Conservation (phyloP, 2,888 invertebrate genomes). For the Polydrusus tereticollis region DNA sequence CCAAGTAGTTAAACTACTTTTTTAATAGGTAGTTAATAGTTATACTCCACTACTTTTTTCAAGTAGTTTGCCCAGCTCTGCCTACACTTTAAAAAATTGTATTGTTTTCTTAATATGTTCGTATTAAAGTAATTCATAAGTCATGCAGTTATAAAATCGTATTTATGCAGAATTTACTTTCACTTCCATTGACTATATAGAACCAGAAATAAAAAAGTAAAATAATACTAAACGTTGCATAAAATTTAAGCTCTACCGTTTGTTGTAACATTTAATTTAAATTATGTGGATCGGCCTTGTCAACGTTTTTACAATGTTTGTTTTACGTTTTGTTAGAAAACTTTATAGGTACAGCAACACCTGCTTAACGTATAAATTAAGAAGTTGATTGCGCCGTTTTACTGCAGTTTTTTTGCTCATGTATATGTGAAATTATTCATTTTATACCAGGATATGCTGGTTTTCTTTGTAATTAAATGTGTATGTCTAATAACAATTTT, state of each 20-base stretch:
- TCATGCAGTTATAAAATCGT: neutral
- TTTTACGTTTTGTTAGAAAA: constrained; percentile 27
- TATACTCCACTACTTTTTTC: no score
- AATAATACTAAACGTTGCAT: constrained; percentile 13
- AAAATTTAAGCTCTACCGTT: constrained; percentile 20
- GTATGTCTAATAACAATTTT: neutral
- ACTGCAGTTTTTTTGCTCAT: constrained; percentile 22
- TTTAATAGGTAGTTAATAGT: no score
- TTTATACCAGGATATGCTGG: constrained; percentile 17
- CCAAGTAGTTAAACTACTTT: no score
- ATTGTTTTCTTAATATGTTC: no score
- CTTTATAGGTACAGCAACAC: constrained; percentile 30
- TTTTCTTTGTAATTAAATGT: neutral
- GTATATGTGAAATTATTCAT: constrained; percentile 10
- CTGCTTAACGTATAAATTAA: constrained; percentile 34
- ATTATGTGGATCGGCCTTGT: constrained; percentile 34
- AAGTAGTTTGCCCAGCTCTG: no score
- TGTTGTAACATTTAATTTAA: constrained; percentile 33
- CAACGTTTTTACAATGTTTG: constrained; percentile 25
- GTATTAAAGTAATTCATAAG: constrained; percentile 5
- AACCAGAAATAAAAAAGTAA: constrained; percentile 20
- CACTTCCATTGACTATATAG: constrained; percentile 20
- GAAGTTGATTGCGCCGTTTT: constrained; percentile 19
- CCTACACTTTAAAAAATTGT: no score
- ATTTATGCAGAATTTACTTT: constrained; percentile 18